These are phyloP conservation scores for Tragulus kanchil DNA, from an alignment of 2,113 vertebrate species.

Conservation along the genomic window DNA sequence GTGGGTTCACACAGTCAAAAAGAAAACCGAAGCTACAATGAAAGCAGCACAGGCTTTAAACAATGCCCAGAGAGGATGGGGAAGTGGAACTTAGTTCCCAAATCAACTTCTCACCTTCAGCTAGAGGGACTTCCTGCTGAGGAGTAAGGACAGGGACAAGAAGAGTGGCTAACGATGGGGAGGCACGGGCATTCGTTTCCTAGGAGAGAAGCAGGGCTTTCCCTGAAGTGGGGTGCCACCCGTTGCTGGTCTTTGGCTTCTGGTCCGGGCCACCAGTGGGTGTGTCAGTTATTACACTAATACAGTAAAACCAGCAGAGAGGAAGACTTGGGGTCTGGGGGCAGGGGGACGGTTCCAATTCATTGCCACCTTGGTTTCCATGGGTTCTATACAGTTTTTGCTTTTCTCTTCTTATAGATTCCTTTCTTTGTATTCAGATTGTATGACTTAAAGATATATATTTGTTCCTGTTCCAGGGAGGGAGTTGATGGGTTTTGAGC, in stretches of 20 bases:
- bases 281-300: background rate
- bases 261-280: background rate
- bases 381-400: background rate
- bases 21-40: background rate
- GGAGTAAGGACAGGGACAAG: background rate
- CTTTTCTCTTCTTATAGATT: background rate
- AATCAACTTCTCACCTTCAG: background rate
- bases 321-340: background rate
- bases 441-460: background rate
- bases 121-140: background rate
- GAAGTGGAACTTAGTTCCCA: background rate
- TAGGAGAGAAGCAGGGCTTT: background rate
- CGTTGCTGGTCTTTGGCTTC: background rate
- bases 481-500: background rate
- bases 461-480: background rate
- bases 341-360: background rate
- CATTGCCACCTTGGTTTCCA: background rate
- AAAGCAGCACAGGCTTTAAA: background rate
- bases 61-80: background rate
- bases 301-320: background rate
- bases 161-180: background rate
- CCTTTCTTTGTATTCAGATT: background rate
- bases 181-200: background rate
- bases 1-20: background rate
- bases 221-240: background rate